Base-by-base conservation (phyloP, 2,797 vertebrate species). In the Onychomys torridus region DNA sequence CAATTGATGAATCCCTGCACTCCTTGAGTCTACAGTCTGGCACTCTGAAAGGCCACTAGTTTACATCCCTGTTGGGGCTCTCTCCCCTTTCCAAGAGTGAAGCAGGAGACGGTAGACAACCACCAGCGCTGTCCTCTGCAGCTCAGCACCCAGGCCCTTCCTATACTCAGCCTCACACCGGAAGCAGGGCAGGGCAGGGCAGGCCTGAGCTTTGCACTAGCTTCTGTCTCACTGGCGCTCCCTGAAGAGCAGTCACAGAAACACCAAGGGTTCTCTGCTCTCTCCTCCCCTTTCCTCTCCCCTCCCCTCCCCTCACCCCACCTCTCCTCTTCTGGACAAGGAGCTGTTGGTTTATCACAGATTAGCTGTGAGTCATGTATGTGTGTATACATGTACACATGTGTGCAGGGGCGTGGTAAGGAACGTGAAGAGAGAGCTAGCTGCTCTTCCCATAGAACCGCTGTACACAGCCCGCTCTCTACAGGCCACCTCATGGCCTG, bases 331-430 rank as follows among this genome's bases (percentile, higher is more conserved):
- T 29, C 16, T 19, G 23, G 43, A n/a, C 63, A 79, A 88, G 43
- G 12, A 89, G 34, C 49, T 63, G 16, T 59, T 59, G 49, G 9
- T 65, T 92, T 73, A 25, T 96, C 43, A 87, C 23, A 86, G 59
- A 32, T 71, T 55, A 46, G 32, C 11, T 0, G 0, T 52, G 25
- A 19, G 17, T 19, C 40, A 23, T 63, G 46, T 5, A 12, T 21
- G 37, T 40, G 27, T 29, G 52, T 40, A n/a, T 29, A 3, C n/a
- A 65, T n/a, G 0, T 34, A 34, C 55, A 27, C 1, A 1, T 27
- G 0, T n/a, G 0, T 73, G 13, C 12, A 40, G 52, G 14, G 25
- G 4, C 8, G 43, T 17, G 43, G 46, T 2, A 5, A 75, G 32
- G 12, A 75, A 43, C 59, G 75, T 2, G 19, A 59, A 81, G 25